phyloP scores from a whole-genome alignment of 2,113 vertebrate species.

The Meriones unguiculatus region DNA sequence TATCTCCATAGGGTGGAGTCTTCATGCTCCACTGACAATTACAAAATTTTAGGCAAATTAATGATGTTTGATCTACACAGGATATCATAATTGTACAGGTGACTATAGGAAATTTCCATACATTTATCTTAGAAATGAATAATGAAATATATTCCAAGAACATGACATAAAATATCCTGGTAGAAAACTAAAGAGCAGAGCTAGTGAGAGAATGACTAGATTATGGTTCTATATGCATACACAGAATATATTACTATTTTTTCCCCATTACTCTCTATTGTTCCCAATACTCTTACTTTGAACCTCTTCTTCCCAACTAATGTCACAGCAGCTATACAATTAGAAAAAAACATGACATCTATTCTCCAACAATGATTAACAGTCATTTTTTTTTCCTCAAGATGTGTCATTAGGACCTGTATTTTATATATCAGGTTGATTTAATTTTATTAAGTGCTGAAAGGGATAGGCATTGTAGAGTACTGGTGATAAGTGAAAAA shows the following conservation, averaged over 20 bases:
- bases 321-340: fast-evolving
- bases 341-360: neutral
- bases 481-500: neutral
- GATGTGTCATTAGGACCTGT: neutral
- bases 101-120: too few species aligned
- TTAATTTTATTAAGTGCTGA: neutral
- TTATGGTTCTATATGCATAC: neutral
- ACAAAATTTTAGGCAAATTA: neutral
- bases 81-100: neutral
- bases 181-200: neutral
- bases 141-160: neutral
- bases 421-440: too few species aligned
- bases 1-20: too few species aligned
- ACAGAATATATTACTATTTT: neutral
- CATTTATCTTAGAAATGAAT: neutral
- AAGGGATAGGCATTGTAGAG: neutral
- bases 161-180: neutral
- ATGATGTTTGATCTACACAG: neutral
- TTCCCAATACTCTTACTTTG: neutral
- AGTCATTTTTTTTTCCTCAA: neutral
- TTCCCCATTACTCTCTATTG: neutral
- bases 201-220: neutral
- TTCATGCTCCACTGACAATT: too few species aligned
- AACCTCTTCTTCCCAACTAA: neutral
- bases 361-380: neutral